Percentiles rank a stretch among this genome's conserved stretches.
Evolutionary conservation across 2,797 vertebrate species (phyloP).

Genomic region (Denticeps clupeoides): DNA sequence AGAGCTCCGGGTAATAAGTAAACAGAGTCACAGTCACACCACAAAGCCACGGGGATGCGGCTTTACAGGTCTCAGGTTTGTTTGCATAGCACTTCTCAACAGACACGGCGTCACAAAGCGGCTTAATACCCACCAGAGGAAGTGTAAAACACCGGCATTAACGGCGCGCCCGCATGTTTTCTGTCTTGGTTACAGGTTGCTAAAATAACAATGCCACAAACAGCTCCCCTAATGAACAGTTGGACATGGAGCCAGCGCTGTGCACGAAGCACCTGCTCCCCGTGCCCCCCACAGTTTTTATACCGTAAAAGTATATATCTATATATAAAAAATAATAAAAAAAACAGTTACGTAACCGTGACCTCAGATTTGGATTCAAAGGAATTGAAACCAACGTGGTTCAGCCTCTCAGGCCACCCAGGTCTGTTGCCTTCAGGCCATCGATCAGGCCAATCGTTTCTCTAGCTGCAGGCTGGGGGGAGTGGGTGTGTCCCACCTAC

Average conservation of each 20-base stretch:
- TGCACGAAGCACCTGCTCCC: slow-evolving; percentile 12
- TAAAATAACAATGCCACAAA: slow-evolving; percentile 25
- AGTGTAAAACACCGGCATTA: neutral
- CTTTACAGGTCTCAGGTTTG: too few relatives aligned
- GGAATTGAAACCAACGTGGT: neutral
- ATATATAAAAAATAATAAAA: slow-evolving; percentile 9
- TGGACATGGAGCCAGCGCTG: slow-evolving; percentile 18
- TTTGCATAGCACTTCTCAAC: too few relatives aligned
- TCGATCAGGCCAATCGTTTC: neutral
- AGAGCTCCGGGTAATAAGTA: too few relatives aligned
- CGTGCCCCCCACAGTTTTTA: neutral
- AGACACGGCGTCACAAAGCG: neutral
- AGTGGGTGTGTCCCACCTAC: neutral
- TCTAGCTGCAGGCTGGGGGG: neutral
- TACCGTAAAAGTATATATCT: neutral
- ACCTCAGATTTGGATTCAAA: neutral
- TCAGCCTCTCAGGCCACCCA: neutral
- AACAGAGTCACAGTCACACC: too few relatives aligned
- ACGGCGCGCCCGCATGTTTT: slow-evolving; percentile 2
- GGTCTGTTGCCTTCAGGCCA: neutral
- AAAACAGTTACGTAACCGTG: slow-evolving; percentile 9
- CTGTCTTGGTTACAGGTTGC: slow-evolving; percentile 20
- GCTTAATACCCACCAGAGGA: neutral
- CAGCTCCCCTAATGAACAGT: slow-evolving; percentile 23
- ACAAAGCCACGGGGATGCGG: too few relatives aligned